Evolutionary conservation across 2,888 invertebrate genomes (phyloP).

Genomic region (Pilophorus perplexus): DNA sequence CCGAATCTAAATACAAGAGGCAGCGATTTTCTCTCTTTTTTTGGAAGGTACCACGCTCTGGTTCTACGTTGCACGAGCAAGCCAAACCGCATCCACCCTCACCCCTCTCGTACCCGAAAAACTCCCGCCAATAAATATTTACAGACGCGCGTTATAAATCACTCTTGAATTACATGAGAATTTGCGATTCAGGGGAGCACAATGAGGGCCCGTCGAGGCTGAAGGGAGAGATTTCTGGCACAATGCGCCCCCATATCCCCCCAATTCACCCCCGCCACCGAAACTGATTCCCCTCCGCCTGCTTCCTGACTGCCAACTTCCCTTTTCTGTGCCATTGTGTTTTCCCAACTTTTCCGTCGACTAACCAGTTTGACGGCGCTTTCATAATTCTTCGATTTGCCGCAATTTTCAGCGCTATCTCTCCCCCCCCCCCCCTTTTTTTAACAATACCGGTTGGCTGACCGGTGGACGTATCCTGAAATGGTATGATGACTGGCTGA

Average conservation of each 20-base stretch:
- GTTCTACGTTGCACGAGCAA: neutral
- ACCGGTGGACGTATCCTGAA: too few species aligned
- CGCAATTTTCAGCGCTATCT: slow-evolving; percentile 10
- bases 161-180: slow-evolving; percentile 41
- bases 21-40: neutral
- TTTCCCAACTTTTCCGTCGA: slow-evolving; percentile 31
- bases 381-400: slow-evolving; percentile 36
- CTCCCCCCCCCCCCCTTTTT: too few species aligned
- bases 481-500: too few species aligned
- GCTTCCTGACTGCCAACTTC: slow-evolving; percentile 34
- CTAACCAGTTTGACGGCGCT: slow-evolving; percentile 24
- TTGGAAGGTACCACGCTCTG: slow-evolving; percentile 6
- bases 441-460: too few species aligned
- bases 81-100: slow-evolving; percentile 3
- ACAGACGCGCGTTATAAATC: slow-evolving; percentile 39
- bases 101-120: neutral
- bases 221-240: slow-evolving; percentile 30
- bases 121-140: slow-evolving; percentile 37
- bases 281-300: too few species aligned
- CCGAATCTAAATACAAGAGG: slow-evolving; percentile 36
- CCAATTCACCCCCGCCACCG: too few species aligned
- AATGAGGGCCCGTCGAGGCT: slow-evolving; percentile 18
- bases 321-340: slow-evolving; percentile 33
- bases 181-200: slow-evolving; percentile 42
- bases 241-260: slow-evolving; percentile 25